Base-by-base conservation (phyloP, 1,140 invertebrate species). In the Drosophila nigromelanica region DNA sequence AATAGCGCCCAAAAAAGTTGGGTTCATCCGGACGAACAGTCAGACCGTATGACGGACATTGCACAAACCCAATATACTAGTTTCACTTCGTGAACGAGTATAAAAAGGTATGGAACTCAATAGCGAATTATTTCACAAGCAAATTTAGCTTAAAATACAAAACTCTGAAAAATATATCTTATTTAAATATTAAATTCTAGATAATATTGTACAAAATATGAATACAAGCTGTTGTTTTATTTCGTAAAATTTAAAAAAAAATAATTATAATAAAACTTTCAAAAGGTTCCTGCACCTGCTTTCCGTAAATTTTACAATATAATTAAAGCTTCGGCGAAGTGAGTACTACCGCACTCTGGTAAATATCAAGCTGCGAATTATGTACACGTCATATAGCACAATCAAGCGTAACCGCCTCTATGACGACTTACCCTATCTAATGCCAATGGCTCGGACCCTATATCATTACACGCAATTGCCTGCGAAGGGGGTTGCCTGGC, bases 401-500 rank as follows among this genome's bases (percentile, higher is more conserved):
- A 89, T 89, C 83, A 89, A 77, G 79, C 83, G 76, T 89, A 89
- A 89, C 83, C 83, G 73, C 82, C 82, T 83, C 73, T 39, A 37
- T 52, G 47, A 35, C 52, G 45, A 76, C 45, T 67, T 76, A 82
- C 78, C 81, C 78, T 69, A 64, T 50, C 48, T 59, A 61, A 37
- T 30, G 33, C 14, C 8, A n/a, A 14, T 51, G 51, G 47, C 18
- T 12, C 48, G 7, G 18, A 50, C 52, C 58, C 67, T 70, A 47
- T 72, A 50, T 43, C 61, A 87, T 87, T 87, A 82, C 83, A 87
- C 64, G 73, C 82, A 87, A 82, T 87, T 87, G 78, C 68, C 55
- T 48, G 45, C 64, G 58, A 73, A 64, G 71, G 66, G 69, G 73
- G 78, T 60, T 47, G 76, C 21, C 47, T 55, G 35, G 72, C n/a